Base-by-base conservation (phyloP, 2,113 vertebrate species). In the Zeus faber region DNA sequence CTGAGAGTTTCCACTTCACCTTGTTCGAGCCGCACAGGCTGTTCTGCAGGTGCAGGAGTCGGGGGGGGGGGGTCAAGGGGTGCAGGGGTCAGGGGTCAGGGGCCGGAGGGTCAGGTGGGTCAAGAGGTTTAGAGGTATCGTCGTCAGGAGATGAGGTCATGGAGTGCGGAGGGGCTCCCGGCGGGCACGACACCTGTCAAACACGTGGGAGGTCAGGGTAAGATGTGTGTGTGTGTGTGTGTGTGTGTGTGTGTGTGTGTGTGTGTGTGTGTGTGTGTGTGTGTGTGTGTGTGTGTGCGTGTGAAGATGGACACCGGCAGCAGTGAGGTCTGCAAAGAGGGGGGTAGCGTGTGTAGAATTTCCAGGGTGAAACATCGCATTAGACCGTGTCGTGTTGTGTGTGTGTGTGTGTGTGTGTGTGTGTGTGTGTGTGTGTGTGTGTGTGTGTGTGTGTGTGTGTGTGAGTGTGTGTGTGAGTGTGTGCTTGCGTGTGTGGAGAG, bases 171-270 rank as follows among this genome's bases (percentile, higher is more conserved):
- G 45, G 65, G 81, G 70, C 78, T 80, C 71, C 70, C 64, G 77
- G 16, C 39, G 5, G 77, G 72, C 68, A 44, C 54, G 79, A 79
- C 89, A 91, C 89, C 89, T 91, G 88, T 91, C 81, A 74, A 54
- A 75, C 80, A 85, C 84, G 87, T 89, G 86, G 89, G 88, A 90
- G 86, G 89, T 87, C 75, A 82, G 79, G 76, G 79, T 84, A 82
- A 82, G 73, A 77, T 43, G 16, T 43, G 40, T 20, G 40, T 40
- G 37, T 40, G 37, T 40, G 39, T 40, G 39, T 29, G 27, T 29
- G 27, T 29, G 31, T 35, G 31, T 35, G 31, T 35, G 79, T 72
- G 70, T 74, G 75, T 18, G 44, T 29, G 46, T 25, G 6, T 67
- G 9, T 56, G 54, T 54, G 46, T 45, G 17, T 45, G 68, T 68